Conservation (phyloP, 2,113 vertebrate genomes). For the Dicaeum eximium region DNA sequence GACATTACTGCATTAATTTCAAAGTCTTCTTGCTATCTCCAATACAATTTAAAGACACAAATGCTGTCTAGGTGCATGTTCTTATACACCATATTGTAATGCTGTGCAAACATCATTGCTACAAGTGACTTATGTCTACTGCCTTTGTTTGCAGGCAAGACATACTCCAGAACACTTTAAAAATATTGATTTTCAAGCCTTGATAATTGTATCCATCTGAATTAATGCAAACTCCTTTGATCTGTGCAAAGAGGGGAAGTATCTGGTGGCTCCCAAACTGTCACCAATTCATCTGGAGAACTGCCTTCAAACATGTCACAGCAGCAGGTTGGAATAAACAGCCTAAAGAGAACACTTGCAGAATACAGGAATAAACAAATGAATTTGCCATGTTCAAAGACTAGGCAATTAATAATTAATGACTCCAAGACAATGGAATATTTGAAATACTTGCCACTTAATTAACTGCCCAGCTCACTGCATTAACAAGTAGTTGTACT, state of each 20-base stretch:
- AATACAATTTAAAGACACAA: not conserved
- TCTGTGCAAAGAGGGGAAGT: not conserved
- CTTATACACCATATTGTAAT: not conserved
- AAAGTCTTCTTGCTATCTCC: not conserved
- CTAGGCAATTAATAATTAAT: slow-evolving; percentile 16
- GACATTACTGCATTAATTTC: not conserved
- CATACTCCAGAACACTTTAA: not conserved
- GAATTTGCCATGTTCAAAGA: slow-evolving; percentile 23
- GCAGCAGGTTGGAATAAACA: slow-evolving; percentile 16
- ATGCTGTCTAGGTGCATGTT: not conserved
- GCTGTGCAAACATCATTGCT: not conserved
- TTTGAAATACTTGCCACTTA: not conserved
- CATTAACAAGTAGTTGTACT: not conserved
- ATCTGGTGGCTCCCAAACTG: not conserved
- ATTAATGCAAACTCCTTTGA: slow-evolving; percentile 10
- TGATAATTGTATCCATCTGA: not conserved
- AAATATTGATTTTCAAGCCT: not conserved
- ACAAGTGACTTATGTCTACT: not conserved
- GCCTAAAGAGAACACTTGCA: slow-evolving; percentile 23
- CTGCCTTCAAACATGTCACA: not conserved
- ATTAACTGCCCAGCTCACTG: not conserved
- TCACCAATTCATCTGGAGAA: not conserved
- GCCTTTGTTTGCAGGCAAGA: not conserved
- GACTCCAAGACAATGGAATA: not conserved
- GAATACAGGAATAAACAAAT: slow-evolving; percentile 15